A percentile compares a stretch with the other conserved stretches of the same genome.
phyloP scores from a whole-genome alignment of 2,113 vertebrate species.

The Balaenoptera acutorostrata region DNA sequence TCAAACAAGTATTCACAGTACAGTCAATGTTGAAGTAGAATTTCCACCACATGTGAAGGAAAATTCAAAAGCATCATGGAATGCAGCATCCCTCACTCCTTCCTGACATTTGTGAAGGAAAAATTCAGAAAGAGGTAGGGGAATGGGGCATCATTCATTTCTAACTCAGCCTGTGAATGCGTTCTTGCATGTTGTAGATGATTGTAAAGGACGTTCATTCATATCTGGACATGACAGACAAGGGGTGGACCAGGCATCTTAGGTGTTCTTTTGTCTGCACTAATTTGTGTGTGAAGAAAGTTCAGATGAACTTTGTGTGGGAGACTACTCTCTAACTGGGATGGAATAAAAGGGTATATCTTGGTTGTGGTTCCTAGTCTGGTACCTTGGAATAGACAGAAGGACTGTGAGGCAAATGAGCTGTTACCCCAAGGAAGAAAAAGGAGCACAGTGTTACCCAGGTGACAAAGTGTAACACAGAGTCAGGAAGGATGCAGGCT shows the following conservation, averaged over 20 bases:
- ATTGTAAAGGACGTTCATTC: neutral
- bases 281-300: neutral
- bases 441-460: neutral
- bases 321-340: neutral
- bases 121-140: neutral
- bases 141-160: neutral
- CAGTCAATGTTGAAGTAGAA: neutral
- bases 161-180: neutral
- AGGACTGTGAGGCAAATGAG: neutral
- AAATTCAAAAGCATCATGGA: neutral
- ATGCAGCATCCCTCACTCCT: neutral
- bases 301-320: neutral
- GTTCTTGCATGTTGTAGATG: neutral
- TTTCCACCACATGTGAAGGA: neutral
- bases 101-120: neutral
- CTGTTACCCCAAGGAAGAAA: neutral
- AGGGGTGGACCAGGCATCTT: neutral
- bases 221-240: neutral
- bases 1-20: neutral
- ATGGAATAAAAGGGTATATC: neutral
- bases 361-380: neutral
- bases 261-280: neutral
- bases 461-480: neutral
- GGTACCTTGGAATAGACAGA: neutral
- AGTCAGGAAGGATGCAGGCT: neutral